Conservation (phyloP, 2,888 invertebrate species). For the Argynnis bischoffii region DNA sequence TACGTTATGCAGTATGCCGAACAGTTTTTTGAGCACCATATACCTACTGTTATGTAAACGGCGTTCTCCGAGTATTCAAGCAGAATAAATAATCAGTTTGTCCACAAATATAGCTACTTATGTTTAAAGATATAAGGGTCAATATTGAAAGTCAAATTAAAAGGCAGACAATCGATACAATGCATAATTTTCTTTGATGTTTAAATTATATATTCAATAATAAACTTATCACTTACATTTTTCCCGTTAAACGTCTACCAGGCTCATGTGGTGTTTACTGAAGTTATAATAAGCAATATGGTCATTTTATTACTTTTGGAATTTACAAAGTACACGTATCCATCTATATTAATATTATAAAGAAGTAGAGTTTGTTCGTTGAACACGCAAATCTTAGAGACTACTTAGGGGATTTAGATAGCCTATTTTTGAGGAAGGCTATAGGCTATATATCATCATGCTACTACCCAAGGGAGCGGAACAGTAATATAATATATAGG, state of each 20-base stretch:
- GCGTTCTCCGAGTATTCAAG: not conserved
- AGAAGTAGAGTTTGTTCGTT: no score
- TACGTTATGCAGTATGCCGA: conserved; percentile 11
- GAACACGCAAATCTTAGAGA: no score
- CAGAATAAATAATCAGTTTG: conserved; percentile 4
- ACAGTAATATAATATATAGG: no score
- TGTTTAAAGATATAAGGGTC: not conserved
- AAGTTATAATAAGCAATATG: conserved; percentile 1
- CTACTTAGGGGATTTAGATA: no score
- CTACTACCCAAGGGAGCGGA: no score
- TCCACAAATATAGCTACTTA: not conserved
- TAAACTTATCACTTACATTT: conserved; percentile 13
- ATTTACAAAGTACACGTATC: no score
- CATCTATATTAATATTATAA: no score
- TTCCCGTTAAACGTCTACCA: conserved; percentile 13
- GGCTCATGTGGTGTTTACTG: conserved; percentile 5
- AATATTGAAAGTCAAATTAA: not conserved
- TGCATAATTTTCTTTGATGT: not conserved
- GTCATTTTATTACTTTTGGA: no score
- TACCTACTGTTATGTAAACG: conserved; percentile 21
- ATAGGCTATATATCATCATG: no score
- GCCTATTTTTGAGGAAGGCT: no score
- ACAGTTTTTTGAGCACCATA: conserved; percentile 15
- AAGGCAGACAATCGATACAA: not conserved
- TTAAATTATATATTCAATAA: not conserved